Base-by-base conservation (phyloP, 2,113 vertebrate species). In the Porphyrio hochstetteri region DNA sequence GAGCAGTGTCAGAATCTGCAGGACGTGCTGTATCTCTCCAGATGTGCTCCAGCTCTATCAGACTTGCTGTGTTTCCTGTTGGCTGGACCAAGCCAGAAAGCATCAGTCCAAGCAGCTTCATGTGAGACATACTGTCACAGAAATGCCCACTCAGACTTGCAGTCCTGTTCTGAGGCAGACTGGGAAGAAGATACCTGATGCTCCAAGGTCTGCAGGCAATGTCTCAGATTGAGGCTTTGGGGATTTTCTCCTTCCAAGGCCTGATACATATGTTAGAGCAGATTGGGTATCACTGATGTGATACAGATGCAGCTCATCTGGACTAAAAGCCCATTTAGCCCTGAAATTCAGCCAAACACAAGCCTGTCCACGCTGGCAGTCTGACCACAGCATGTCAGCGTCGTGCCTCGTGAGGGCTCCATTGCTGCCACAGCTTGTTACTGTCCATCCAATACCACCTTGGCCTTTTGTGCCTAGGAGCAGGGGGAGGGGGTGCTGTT, bases 401-500 rank as follows among this genome's bases (percentile, higher is more conserved):
- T 52, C 82, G 77, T 77, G 85, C 85, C 61, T 94, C 72, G 69
- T 4, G 2, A 93, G 91, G 91, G 67, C 90, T 90, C 82, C 59
- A 1, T 86, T 92, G 90, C 90, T 88, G 86, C 90, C 29, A 59
- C 72, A 92, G 82, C 90, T 96, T 97, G 60, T 91, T 79, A 72
- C 74, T 82, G 91, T 79, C 81, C 92, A 76, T 90, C 88, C 81
- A 69, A 75, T 76, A 28, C 65, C 44, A 84, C 85, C 68, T 88
- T 75, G 79, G 64, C 76, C 83, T 74, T 94, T 61, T 68, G 89
- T 88, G 84, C 71, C 86, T 59, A 84, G 92, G 76, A 91, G 31
- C 75, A 80, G 96, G 94, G 97, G 92, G 96, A 48, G 92, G 96
- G 95, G 95, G 91, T 95, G 75, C 94, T 96, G 93, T 96, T 94